Evolutionary conservation across 2,888 invertebrate genomes (phyloP), one percentile per base, ranked within the genome.

Genomic region (Drosophila lutescens): DNA sequence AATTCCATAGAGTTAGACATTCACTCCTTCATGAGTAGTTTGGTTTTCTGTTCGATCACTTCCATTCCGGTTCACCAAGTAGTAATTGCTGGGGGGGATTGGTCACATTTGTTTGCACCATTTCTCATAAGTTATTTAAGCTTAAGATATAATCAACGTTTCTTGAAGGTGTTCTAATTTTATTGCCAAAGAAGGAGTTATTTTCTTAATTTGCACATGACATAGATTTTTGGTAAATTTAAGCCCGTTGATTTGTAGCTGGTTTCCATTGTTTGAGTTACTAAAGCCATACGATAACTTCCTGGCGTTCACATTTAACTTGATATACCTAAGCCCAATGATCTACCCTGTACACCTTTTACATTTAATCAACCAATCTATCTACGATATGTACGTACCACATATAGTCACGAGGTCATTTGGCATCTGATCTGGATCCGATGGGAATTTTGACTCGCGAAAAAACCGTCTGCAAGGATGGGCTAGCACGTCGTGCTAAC

Each of bases 391-490:
- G 59, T 67, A 62, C 55, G 34, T 58, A 67, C 62, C 74, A 73
- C 73, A 77, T 77, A 88, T 94, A 98, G 96, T 93, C 95, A 77
- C 95, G 97, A 77, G 97, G 97, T 65, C 97, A 97, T 92, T 94
- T 96, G 88, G 94, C 96, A 81, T 96, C 97, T 47, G 95, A 95
- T 90, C 93, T 96, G 77, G 98, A 98, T 92, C 98, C 98, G 5
- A 93, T 98, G 76, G 94, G 94, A 78, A 94, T 98, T 81, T 91
- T 92, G 80, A 89, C 90, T 66, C 88, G 86, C 83, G 91, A 91
- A 87, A 89, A 90, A 77, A 90, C 88, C 73, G 85, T 90, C 87
- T 88, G 90, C 90, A 89, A 90, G 87, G 92, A 92, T 90, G 92
- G 92, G 77, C 89, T 90, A 76, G 89, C 89, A 81, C 92, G 92